Base-by-base conservation (phyloP, 2,888 invertebrate genomes). In the Druceiella hillmani region DNA sequence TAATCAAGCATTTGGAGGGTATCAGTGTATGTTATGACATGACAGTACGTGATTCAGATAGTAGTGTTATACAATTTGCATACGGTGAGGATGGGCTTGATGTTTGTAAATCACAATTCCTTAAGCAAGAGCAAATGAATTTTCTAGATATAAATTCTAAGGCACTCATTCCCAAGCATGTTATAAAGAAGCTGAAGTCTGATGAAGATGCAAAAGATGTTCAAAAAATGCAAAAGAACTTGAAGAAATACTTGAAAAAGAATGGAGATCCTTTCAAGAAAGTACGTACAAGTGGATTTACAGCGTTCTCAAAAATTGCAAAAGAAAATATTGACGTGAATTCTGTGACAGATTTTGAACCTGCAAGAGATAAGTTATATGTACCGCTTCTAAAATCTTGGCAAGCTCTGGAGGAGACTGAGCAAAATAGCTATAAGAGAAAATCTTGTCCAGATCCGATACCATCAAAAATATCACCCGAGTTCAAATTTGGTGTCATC, bases 1-100 rank as follows among this genome's bases (percentile, higher is more conserved):
- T 99, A 5, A 89, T 99, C 40, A 99, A 99, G 63, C 95, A 98
- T 70, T 70, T 99, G 45, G 99, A 99, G 71, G 97, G 97, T 3
- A 62, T 99, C n/a, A 78, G 76, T 36, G 87, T 98, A 0, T 78
- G 81, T 37, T 98, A 99, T 58, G 99, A 99, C 61, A 72, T 87
- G 54, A 98, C 98, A 0, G 99, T 99, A 0, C 76, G 98, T 45
- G 98, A 99, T 58, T 84, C 88, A 41, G 98, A 99, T 61, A 85
- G 87, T 17, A 87, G 87, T 56, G 79, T 99, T 2, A 79, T 99
- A 34, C 98, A 94, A 74, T 94, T 90, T 62, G 74, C 84, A 11
- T 97, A 94, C 53, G 95, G 95, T 2, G 95, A 95, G 69, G 95
- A 95, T 58, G 91, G 91, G 0, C 71, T 91, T 50, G 98, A 99